These are phyloP conservation scores for Furcifer pardalis DNA, from an alignment of 2,797 vertebrate genomes.

Conservation along the genomic window DNA sequence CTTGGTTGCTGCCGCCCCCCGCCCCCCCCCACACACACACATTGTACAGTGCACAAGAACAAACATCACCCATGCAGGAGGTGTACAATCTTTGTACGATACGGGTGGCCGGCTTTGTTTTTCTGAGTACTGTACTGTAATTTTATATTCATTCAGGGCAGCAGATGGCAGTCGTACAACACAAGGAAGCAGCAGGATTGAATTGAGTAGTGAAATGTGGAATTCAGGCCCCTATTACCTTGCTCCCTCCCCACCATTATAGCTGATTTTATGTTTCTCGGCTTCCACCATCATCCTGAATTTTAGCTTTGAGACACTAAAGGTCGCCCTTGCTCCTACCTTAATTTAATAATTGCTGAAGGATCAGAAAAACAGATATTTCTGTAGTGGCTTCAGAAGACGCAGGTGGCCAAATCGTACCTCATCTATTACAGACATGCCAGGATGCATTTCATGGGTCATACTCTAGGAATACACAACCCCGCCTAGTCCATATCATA, in stretches of 20 bases:
- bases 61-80: not conserved
- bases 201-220: not conserved
- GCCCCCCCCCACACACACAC: no score
- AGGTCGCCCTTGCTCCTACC: no score
- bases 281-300: not conserved
- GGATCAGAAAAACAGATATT: fast-evolving
- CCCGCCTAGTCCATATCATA: not conserved
- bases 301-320: not conserved
- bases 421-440: not conserved
- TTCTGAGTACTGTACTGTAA: not conserved
- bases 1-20: no score
- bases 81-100: not conserved
- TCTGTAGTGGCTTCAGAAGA: fast-evolving
- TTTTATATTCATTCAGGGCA: constrained; percentile 15
- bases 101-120: not conserved
- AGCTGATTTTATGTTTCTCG: fast-evolving
- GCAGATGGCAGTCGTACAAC: constrained; percentile 67
- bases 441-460: not conserved
- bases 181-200: not conserved
- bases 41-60: not conserved
- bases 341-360: not conserved
- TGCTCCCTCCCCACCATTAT: not conserved
- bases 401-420: not conserved
- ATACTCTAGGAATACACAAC: not conserved
- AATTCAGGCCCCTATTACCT: not conserved